Percentiles rank a stretch among this genome's conserved stretches.
These are phyloP conservation scores for Galeopsomyia nigrocyanea DNA, from an alignment of 2,888 invertebrate species.

Conservation along the genomic window DNA sequence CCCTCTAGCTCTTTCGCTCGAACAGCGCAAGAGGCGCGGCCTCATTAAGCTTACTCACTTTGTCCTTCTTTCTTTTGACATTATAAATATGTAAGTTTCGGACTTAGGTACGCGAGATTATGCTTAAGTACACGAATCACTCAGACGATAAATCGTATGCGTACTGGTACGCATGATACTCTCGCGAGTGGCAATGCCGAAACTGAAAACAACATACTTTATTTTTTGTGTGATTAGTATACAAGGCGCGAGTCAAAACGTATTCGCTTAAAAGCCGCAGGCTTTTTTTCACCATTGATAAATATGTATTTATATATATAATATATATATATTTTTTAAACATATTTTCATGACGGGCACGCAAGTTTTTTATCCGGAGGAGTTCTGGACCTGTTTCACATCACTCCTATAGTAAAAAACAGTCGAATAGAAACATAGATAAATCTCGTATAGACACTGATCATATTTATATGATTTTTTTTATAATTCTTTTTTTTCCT, in stretches of 20 bases:
- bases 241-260: conserved; percentile 38
- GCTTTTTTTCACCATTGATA: conserved; percentile 8
- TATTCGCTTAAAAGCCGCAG: conserved; percentile 34
- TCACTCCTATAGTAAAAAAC: conserved; percentile 46
- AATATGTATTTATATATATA: background rate
- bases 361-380: conserved; percentile 37
- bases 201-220: conserved; percentile 40
- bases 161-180: conserved; percentile 10
- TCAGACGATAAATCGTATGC: conserved; percentile 32
- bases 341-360: conserved; percentile 29
- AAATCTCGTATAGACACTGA: conserved; percentile 39
- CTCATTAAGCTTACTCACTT: conserved; percentile 30
- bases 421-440: conserved; percentile 48
- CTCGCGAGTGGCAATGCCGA: conserved; percentile 32
- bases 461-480: conserved; percentile 35
- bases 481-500: conserved; percentile 18
- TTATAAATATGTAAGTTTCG: conserved; percentile 31
- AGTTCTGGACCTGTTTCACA: conserved; percentile 33
- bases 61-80: conserved; percentile 23
- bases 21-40: conserved; percentile 31
- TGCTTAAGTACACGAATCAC: conserved; percentile 50
- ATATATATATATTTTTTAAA: conserved; percentile 15
- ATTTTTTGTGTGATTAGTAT: conserved; percentile 38
- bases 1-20: conserved; percentile 36
- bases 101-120: conserved; percentile 39